Evolutionary conservation across 2,113 vertebrate species (phyloP), one percentile per base, ranked within the genome.

Genomic region (Suncus etruscus): DNA sequence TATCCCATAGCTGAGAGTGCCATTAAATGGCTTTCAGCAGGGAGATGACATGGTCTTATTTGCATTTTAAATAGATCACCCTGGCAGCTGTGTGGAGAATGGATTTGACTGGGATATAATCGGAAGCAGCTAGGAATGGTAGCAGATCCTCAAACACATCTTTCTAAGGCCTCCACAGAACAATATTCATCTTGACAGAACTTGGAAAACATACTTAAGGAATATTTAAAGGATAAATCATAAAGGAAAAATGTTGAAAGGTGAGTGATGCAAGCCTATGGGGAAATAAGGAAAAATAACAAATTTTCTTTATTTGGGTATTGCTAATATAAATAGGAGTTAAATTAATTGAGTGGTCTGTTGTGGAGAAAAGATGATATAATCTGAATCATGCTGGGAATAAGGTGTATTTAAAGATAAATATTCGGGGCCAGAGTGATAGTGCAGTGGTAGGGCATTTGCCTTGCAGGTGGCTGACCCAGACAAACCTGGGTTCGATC

Each of bases 61-160:
- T 93, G 77, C 93, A 92, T 93, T 75, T 96, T 91, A 94, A 94
- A 80, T 80, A 83, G 68, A 90, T 89, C 29, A 24, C 61, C 39
- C 75, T 90, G 94, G 83, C 83, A 95, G 69, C 84, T 86, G 45
- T 86, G 91, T 77, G 81, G 76, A 94, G 91, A 92, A 92, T 80
- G 76, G 51, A 54, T 86, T 94, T 93, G 63, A 83, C 89, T 91
- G n/a, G 74, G 31, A 69, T 83, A 63, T 90, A 92, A 91, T 76
- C 80, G 73, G 85, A 95, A 93, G 73, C 51, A 74, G 47, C 51
- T 51, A 90, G 51, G 76, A n/a, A 68, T 77, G 10, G 72, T 75
- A 90, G 29, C 51, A 83, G 20, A 25, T 82, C 69, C 70, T 54
- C 79, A 27, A 32, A 32, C 74, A 31, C 58, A 61, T 61, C 58